A percentile compares a stretch with the other conserved stretches of the same genome.
Conservation (phyloP, 30 jellyfish, hydroid and myxozoan species). For the Pseudorhiza aurosa region DNA sequence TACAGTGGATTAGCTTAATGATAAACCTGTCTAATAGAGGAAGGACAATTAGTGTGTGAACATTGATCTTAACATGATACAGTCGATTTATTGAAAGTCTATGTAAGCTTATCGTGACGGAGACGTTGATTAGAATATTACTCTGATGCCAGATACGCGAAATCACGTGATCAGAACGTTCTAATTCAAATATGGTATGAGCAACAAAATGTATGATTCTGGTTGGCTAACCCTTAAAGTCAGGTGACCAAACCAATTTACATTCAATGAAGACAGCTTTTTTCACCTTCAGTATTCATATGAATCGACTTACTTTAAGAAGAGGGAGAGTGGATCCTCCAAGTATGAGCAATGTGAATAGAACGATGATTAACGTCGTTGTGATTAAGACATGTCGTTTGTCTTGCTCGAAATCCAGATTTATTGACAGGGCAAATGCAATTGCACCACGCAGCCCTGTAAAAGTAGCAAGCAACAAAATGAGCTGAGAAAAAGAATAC, state of each 20-base stretch:
- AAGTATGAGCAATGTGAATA: slow-evolving; percentile 81
- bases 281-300: slow-evolving; percentile 70
- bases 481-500: background rate
- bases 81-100: too few species aligned
- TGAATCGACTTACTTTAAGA: slow-evolving; percentile 87
- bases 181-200: slow-evolving; percentile 43
- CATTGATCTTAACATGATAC: too few species aligned
- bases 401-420: slow-evolving; percentile 85
- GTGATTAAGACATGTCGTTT: slow-evolving; percentile 86
- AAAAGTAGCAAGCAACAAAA: background rate
- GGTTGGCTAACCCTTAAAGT: slow-evolving; percentile 41
- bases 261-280: slow-evolving; percentile 69
- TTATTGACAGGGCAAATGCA: slow-evolving; percentile 94
- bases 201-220: background rate
- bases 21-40: too few species aligned
- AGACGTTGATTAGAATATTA: too few species aligned
- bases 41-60: too few species aligned
- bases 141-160: slow-evolving; percentile 36
- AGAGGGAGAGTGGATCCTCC: slow-evolving; percentile 96
- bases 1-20: too few species aligned
- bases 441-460: slow-evolving; percentile 99
- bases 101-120: too few species aligned
- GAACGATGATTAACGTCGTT: slow-evolving; percentile 86
- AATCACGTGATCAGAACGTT: slow-evolving; percentile 55
- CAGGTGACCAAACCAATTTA: slow-evolving; percentile 64